Base-by-base conservation (phyloP, 2,113 vertebrate genomes). In the Clarias macrocephalus region DNA sequence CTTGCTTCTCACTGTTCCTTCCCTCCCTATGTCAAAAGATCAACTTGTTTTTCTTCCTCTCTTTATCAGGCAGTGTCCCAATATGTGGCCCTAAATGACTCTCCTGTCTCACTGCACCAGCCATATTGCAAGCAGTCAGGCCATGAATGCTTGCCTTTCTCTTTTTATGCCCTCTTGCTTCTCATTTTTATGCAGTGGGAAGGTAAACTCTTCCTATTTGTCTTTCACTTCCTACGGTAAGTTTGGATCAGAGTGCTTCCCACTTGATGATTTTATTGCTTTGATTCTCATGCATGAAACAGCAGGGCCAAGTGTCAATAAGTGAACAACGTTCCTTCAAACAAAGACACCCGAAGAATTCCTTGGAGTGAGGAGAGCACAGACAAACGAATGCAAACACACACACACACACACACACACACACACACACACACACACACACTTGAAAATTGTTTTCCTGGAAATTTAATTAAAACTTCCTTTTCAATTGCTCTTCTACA, bases 231-330 rank as follows among this genome's bases (percentile, higher is more conserved):
- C 91, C 93, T 87, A 93, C 92, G 92, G 92, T 93, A 93, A 95
- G 93, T 90, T 91, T 92, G 90, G 92, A 94, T 90, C 92, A 89
- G 91, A 94, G 92, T 93, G 92, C 91, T 90, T 93, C 91, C 91
- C 93, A 94, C 94, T 95, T 77, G 73, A 70, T 93, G 92, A 89
- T 93, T 95, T 94, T 95, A 94, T 94, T 94, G 93, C 92, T 86
- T 88, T 85, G 91, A 95, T 94, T 95, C 94, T 94, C 92, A 94
- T 94, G 91, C 91, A 89, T 91, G 90, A 91, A 90, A 91, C 89
- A 65, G 84, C 63, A 65, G 89, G 93, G 92, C 91, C 90, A 83
- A 95, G 94, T 94, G 95, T 94, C 94, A 95, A 94, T 94, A 95
- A 95, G 93, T 93, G 90, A 92, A 93, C 90, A 90, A 90, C 88